Conservation (phyloP, 92 coral and sea anemone genomes). For the Umimayanthus kanabou region DNA sequence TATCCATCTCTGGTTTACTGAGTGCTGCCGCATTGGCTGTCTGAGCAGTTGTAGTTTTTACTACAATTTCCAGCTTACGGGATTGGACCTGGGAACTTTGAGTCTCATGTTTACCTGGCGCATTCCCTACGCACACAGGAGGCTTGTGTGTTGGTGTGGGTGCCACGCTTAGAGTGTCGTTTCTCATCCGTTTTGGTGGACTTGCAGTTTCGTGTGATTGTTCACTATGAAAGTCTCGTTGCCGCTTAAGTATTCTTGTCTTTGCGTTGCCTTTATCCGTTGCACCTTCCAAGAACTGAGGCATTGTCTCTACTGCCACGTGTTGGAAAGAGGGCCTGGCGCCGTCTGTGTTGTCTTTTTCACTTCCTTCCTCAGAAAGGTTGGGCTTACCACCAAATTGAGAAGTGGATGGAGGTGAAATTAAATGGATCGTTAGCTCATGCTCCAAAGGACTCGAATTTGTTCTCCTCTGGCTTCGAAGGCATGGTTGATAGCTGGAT, state of each 20-base stretch:
- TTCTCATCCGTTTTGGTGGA: constrained; percentile 1
- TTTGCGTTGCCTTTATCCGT: neutral
- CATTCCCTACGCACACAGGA: neutral
- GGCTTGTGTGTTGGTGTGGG: neutral
- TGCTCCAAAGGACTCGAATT: neutral
- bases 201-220: neutral
- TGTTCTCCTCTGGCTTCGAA: neutral
- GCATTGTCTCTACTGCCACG: neutral
- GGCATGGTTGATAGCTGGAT: neutral
- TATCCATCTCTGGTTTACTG: neutral
- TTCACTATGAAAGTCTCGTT: neutral
- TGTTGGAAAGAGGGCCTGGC: neutral
- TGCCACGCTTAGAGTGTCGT: neutral
- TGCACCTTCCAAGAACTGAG: neutral
- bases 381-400: neutral
- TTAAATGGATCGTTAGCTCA: neutral
- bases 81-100: neutral
- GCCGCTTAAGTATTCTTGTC: neutral
- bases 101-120: neutral
- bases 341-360: neutral
- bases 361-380: neutral
- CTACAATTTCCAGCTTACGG: neutral
- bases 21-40: neutral
- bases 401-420: constrained; percentile 3
- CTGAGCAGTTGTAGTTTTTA: neutral